These are phyloP conservation scores for Drosophila kepulauana DNA, from an alignment of 1,140 invertebrate genomes.

Conservation along the genomic window DNA sequence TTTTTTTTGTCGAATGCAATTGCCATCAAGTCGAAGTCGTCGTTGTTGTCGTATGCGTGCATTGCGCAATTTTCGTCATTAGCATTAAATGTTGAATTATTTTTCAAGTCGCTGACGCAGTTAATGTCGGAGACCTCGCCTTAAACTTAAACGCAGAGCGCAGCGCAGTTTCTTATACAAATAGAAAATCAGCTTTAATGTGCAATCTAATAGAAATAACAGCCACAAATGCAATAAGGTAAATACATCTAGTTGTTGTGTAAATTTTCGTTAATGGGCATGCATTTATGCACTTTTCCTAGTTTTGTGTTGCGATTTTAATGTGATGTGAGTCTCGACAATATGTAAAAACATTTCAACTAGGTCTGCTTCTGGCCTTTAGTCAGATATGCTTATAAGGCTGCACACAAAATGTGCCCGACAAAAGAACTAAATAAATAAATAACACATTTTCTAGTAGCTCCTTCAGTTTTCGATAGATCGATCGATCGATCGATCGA, in stretches of 20 bases:
- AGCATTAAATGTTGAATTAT: conserved; percentile 83
- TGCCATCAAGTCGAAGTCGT: neutral
- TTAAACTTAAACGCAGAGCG: conserved; percentile 7
- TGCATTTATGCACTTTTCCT: conserved; percentile 67
- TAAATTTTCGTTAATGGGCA: conserved; percentile 72
- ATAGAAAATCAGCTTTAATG: conserved; percentile 80
- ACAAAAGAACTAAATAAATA: conserved; percentile 18
- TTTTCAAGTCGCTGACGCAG: conserved; percentile 82
- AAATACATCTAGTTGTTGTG: conserved; percentile 50
- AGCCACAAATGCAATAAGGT: conserved; percentile 52
- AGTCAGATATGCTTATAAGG: neutral
- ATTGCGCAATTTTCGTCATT: conserved; percentile 83
- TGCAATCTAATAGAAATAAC: conserved; percentile 81
- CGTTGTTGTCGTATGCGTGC: conserved; percentile 47
- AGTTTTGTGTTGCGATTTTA: conserved; percentile 18
- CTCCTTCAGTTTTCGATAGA: neutral
- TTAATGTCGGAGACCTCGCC: conserved; percentile 73
- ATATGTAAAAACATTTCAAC: conserved; percentile 50
- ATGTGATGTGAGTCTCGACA: conserved; percentile 28
- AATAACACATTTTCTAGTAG: neutral
- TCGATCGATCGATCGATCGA: neutral
- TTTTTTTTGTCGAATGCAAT: conserved; percentile 6
- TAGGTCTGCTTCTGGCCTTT: conserved; percentile 12
- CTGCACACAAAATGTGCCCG: no score
- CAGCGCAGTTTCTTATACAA: conserved; percentile 74